These are phyloP conservation scores for Drosophila mayaguana DNA, from an alignment of 2,888 invertebrate genomes.

Conservation along the genomic window DNA sequence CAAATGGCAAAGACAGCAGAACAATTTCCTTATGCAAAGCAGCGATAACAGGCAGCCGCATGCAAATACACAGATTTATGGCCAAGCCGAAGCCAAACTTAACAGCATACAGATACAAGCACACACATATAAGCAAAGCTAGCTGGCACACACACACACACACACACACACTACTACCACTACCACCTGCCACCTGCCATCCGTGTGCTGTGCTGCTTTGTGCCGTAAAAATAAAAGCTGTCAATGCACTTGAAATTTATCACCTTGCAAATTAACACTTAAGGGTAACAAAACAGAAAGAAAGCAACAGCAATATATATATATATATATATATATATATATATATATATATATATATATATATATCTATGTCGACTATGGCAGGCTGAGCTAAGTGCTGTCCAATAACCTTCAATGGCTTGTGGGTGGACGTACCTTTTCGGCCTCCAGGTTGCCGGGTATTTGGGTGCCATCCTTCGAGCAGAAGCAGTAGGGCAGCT, in stretches of 20 bases:
- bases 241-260: slow-evolving; percentile 79
- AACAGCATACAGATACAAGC: slow-evolving; percentile 23
- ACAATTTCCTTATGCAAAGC: slow-evolving; percentile 80
- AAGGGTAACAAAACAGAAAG: slow-evolving; percentile 39
- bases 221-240: slow-evolving; percentile 76
- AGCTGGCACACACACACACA: neutral
- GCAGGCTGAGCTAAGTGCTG: slow-evolving; percentile 9
- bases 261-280: slow-evolving; percentile 79
- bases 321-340: neutral
- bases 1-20: slow-evolving; percentile 68
- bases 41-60: slow-evolving; percentile 74
- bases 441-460: slow-evolving; percentile 92
- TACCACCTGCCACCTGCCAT: slow-evolving; percentile 14
- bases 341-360: too few species aligned
- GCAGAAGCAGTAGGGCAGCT: slow-evolving; percentile 95
- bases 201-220: slow-evolving; percentile 26
- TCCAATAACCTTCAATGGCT: slow-evolving; percentile 7
- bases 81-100: slow-evolving; percentile 41
- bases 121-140: neutral
- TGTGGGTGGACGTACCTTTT: slow-evolving; percentile 87
- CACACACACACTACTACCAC: neutral
- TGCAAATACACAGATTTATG: slow-evolving; percentile 80
- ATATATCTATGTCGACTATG: slow-evolving; percentile 6
- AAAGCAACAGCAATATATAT: neutral
- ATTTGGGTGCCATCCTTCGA: slow-evolving; percentile 95